These are phyloP conservation scores for Ceratosolen solmsi DNA, from an alignment of 1,140 invertebrate genomes.

Conservation along the genomic window DNA sequence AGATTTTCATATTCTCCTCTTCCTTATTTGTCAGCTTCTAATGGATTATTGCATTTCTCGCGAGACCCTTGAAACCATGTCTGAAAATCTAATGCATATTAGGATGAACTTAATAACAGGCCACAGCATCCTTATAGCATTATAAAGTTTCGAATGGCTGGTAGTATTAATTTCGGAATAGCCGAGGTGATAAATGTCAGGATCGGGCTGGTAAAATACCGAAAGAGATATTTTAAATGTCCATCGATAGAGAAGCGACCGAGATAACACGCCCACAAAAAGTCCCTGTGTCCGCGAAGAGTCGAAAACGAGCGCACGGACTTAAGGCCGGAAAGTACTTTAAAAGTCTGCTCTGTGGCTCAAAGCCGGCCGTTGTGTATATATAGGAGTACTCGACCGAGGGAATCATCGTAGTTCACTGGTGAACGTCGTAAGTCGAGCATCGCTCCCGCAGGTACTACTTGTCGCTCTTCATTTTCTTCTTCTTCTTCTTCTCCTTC, in stretches of 20 bases:
- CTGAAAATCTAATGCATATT: too few species aligned
- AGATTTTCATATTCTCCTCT: too few species aligned
- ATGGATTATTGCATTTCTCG: too few species aligned
- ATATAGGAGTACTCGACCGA: conserved; percentile 66
- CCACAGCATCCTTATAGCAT: too few species aligned
- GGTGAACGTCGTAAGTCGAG: conserved; percentile 67
- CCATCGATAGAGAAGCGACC: background rate
- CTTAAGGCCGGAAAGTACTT: background rate
- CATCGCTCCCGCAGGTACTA: conserved; percentile 54
- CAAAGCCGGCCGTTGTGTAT: conserved; percentile 61
- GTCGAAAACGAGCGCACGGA: background rate
- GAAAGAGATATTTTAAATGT: background rate
- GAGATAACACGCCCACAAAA: background rate
- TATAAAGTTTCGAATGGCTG: too few species aligned
- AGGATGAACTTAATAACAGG: too few species aligned
- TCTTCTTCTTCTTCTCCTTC: background rate
- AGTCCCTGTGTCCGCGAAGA: background rate
- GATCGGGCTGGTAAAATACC: too few species aligned
- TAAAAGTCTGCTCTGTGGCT: background rate
- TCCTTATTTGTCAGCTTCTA: too few species aligned
- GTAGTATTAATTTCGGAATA: too few species aligned
- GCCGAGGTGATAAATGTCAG: too few species aligned
- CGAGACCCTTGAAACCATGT: too few species aligned
- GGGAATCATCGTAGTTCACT: conserved; percentile 66
- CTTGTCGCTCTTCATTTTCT: conserved; percentile 10